A percentile compares a stretch with the other conserved stretches of the same genome.
These are phyloP conservation scores for Acridotheres tristis DNA, from an alignment of 2,797 vertebrate genomes.

Conservation along the genomic window DNA sequence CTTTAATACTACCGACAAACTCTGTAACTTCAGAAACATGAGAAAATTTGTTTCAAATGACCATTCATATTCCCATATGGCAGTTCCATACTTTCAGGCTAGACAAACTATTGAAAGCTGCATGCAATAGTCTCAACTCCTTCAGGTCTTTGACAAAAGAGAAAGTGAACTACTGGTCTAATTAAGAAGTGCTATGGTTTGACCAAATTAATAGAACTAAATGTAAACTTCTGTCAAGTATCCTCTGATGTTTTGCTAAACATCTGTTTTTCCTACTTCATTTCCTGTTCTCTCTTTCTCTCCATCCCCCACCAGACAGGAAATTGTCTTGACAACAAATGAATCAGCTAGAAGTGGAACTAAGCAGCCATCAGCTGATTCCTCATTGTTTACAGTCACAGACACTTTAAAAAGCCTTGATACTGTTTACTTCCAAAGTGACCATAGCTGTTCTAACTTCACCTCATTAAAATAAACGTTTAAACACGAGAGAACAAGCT, in stretches of 20 bases:
- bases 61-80: background rate
- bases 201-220: conserved; percentile 23
- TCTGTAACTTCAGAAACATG: background rate
- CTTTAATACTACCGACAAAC: background rate
- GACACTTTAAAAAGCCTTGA: conserved; percentile 52
- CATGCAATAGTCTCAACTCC: background rate
- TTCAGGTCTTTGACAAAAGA: background rate
- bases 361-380: conserved; percentile 74
- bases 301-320: conserved; percentile 76
- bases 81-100: background rate
- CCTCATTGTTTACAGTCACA: conserved; percentile 66
- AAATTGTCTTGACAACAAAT: conserved; percentile 79
- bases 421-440: conserved; percentile 17
- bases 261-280: conserved; percentile 75
- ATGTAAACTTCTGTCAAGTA: conserved; percentile 9
- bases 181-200: conserved; percentile 36
- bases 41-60: background rate
- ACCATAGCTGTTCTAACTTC: background rate
- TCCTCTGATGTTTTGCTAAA: conserved; percentile 68
- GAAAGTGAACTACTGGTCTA: background rate
- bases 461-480: background rate
- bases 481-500: background rate
- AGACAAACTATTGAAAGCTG: background rate
- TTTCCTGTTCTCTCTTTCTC: conserved; percentile 73
- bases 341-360: conserved; percentile 78